Evolutionary conservation across 2,888 invertebrate species (phyloP).

Genomic region (Heliconius erato): DNA sequence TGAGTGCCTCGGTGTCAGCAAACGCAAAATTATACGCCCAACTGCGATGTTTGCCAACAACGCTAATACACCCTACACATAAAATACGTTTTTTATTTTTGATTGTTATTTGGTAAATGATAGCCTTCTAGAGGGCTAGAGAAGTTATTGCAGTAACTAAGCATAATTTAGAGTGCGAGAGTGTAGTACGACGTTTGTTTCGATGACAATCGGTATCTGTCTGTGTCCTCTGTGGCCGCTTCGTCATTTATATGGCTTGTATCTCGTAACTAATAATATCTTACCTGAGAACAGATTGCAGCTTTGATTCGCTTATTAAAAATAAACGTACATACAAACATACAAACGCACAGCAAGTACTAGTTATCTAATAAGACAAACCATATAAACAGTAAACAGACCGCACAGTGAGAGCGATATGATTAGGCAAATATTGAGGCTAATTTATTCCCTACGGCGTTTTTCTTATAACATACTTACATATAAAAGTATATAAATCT

Average conservation of each 20-base stretch:
- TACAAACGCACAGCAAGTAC: neutral
- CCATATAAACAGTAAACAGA: conserved; percentile 21
- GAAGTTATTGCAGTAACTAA: conserved; percentile 72
- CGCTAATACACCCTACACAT: conserved; percentile 70
- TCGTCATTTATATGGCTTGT: conserved; percentile 69
- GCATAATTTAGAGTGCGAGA: conserved; percentile 71
- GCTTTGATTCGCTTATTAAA: conserved; percentile 31
- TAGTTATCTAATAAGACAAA: conserved; percentile 15
- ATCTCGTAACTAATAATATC: conserved; percentile 48
- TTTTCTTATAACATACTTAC: conserved; percentile 4
- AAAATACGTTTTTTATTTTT: conserved; percentile 71
- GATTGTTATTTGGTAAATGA: conserved; percentile 81
- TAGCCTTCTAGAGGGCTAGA: conserved; percentile 73
- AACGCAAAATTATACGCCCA: conserved; percentile 80
- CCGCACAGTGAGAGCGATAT: conserved; percentile 26
- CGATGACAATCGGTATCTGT: conserved; percentile 81
- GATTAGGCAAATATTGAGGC: conserved; percentile 29
- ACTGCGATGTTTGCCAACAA: conserved; percentile 69
- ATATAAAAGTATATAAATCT: conserved; percentile 23
- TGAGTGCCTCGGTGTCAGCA: conserved; percentile 75
- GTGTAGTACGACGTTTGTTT: conserved; percentile 69
- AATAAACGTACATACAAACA: conserved; percentile 4
- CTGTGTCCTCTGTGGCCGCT: conserved; percentile 71
- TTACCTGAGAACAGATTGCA: conserved; percentile 33
- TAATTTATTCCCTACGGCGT: conserved; percentile 21